These are phyloP conservation scores for Triplophysa dalaica DNA, from an alignment of 2,113 vertebrate genomes.

Conservation along the genomic window DNA sequence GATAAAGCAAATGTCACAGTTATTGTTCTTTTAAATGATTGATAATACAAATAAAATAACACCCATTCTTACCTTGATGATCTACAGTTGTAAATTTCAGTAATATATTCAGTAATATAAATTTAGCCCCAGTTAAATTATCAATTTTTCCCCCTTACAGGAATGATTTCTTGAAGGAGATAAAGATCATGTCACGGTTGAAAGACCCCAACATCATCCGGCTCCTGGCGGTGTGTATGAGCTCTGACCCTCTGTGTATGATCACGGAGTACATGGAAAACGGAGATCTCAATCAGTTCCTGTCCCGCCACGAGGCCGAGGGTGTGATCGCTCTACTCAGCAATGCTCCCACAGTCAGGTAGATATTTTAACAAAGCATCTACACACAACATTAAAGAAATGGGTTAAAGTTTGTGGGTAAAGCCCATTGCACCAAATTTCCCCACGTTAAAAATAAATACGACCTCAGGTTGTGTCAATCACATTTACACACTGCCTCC, in stretches of 20 bases:
- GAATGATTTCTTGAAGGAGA: conserved; percentile 98
- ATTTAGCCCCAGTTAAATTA: background rate
- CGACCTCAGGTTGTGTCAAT: no score
- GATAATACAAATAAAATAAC: background rate
- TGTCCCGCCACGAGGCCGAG: conserved; percentile 87
- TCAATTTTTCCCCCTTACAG: conserved; percentile 63
- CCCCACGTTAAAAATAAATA: no score
- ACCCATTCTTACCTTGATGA: no score
- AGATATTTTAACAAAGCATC: conserved; percentile 37
- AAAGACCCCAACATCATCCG: conserved; percentile 98
- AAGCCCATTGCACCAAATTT: no score
- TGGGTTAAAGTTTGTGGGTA: no score
- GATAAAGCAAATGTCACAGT: background rate
- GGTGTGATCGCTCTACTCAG: conserved; percentile 63
- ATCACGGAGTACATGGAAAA: conserved; percentile 99
- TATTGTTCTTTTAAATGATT: background rate
- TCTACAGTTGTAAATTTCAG: no score
- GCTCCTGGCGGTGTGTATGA: conserved; percentile 91
- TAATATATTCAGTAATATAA: no score
- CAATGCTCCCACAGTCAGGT: conserved; percentile 81
- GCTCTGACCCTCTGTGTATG: conserved; percentile 93
- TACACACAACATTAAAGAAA: background rate
- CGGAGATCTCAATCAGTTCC: conserved; percentile 97
- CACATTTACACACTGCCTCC: no score
- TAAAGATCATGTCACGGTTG: conserved; percentile 98